These are phyloP conservation scores for Ailurus styani DNA, from an alignment of 2,113 vertebrate species.

Conservation along the genomic window DNA sequence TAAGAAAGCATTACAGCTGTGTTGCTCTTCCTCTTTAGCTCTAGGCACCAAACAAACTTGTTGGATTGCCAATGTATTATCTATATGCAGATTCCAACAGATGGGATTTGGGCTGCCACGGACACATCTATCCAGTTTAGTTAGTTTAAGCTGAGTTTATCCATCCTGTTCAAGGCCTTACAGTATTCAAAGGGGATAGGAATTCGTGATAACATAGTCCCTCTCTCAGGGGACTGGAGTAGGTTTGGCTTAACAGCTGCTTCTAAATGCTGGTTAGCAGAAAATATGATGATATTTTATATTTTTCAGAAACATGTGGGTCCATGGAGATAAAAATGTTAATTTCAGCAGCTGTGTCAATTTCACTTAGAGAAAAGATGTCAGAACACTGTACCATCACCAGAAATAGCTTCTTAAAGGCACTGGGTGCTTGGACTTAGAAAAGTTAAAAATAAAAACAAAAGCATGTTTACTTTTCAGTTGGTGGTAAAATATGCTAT, in stretches of 20 bases:
- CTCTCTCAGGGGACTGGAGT: background rate
- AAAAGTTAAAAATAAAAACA: conserved; percentile 63
- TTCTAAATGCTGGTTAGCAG: conserved; percentile 10
- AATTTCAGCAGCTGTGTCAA: conserved; percentile 39
- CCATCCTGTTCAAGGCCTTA: background rate
- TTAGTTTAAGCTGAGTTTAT: background rate
- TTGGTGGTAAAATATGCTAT: background rate
- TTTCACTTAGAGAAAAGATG: conserved; percentile 38
- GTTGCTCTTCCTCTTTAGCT: background rate
- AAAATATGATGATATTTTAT: conserved; percentile 33
- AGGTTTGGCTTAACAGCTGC: conserved; percentile 14
- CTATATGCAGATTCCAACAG: background rate
- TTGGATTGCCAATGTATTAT: background rate
- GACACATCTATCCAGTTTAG: background rate
- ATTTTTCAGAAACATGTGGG: background rate
- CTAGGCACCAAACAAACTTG: background rate
- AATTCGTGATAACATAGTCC: background rate
- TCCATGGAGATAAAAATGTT: conserved; percentile 44
- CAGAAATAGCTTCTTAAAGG: conserved; percentile 59
- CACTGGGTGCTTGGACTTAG: conserved; percentile 50
- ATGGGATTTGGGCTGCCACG: background rate
- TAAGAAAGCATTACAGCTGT: background rate
- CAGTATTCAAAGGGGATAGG: background rate
- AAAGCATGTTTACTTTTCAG: conserved; percentile 59
- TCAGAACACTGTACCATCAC: conserved; percentile 46